Evolutionary conservation across 2,888 invertebrate genomes (phyloP).

Genomic region (Lasioglossum calceatum): DNA sequence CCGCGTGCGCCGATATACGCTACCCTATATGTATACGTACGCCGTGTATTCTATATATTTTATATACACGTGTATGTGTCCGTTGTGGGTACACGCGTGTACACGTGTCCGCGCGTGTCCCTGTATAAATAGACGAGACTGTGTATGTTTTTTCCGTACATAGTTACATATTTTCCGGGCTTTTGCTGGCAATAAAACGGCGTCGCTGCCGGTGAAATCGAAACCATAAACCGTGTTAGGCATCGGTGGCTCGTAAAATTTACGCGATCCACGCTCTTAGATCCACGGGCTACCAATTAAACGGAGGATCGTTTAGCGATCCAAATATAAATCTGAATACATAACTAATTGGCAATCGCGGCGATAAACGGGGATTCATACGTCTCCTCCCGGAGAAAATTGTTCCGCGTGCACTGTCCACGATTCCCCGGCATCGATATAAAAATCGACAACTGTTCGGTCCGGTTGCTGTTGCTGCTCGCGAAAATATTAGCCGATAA

Average conservation of each 20-base stretch:
- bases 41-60: not conserved
- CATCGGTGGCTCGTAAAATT: slow-evolving; percentile 59
- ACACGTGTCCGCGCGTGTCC: not conserved
- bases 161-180: slow-evolving; percentile 22
- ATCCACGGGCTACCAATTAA: slow-evolving; percentile 32
- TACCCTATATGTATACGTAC: slow-evolving; percentile 11
- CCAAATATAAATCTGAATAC: slow-evolving; percentile 22
- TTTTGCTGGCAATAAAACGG: slow-evolving; percentile 57
- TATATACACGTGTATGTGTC: not conserved
- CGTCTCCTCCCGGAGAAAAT: not conserved
- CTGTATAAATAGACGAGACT: not conserved
- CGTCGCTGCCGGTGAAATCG: slow-evolving; percentile 44
- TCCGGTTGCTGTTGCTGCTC: not conserved
- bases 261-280: slow-evolving; percentile 45
- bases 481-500: not conserved
- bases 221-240: slow-evolving; percentile 58
- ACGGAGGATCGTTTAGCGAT: slow-evolving; percentile 15
- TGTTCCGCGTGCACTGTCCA: not conserved
- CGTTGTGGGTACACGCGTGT: not conserved
- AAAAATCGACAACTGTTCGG: not conserved
- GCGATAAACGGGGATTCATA: slow-evolving; percentile 27
- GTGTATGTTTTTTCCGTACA: slow-evolving; percentile 30
- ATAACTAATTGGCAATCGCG: slow-evolving; percentile 2
- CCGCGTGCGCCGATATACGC: slow-evolving; percentile 40
- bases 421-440: not conserved